These are phyloP conservation scores for Triplophysa dalaica DNA, from an alignment of 2,113 vertebrate species.

Conservation along the genomic window DNA sequence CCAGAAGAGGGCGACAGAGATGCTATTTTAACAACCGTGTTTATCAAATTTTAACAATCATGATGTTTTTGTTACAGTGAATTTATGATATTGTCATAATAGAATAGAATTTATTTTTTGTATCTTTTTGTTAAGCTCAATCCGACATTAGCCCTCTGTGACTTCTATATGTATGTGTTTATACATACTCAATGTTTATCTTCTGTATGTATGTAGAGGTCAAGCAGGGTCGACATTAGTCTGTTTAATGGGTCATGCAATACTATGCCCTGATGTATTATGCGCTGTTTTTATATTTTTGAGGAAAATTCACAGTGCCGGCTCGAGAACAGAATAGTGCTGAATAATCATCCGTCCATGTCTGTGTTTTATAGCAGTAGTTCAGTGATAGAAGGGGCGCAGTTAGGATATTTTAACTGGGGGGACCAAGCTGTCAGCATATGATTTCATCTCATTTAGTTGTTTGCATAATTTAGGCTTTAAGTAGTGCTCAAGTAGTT, in stretches of 20 bases:
- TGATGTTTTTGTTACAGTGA: too few species aligned
- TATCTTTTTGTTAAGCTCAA: too few species aligned
- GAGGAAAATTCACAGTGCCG: background rate
- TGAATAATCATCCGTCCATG: background rate
- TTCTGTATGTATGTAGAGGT: slow-evolving; percentile 11
- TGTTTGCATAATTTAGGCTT: too few species aligned
- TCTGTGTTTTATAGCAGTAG: background rate
- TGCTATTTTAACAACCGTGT: too few species aligned
- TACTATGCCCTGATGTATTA: slow-evolving; percentile 7
- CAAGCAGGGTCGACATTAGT: slow-evolving; percentile 18
- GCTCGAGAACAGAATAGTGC: slow-evolving; percentile 1
- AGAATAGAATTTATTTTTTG: too few species aligned
- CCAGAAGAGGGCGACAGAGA: too few species aligned
- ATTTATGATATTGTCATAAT: too few species aligned
- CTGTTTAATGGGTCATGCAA: slow-evolving; percentile 39
- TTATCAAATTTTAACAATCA: too few species aligned
- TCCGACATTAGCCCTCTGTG: background rate
- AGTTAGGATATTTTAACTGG: too few species aligned
- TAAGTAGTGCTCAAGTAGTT: too few species aligned
- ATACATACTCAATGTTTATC: background rate
- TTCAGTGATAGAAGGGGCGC: background rate
- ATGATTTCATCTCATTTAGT: too few species aligned
- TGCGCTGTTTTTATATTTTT: background rate
- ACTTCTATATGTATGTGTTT: background rate
- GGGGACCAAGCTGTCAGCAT: too few species aligned